These are phyloP conservation scores for Urocynchramus pylzowi DNA, from an alignment of 2,113 vertebrate genomes.

Conservation along the genomic window DNA sequence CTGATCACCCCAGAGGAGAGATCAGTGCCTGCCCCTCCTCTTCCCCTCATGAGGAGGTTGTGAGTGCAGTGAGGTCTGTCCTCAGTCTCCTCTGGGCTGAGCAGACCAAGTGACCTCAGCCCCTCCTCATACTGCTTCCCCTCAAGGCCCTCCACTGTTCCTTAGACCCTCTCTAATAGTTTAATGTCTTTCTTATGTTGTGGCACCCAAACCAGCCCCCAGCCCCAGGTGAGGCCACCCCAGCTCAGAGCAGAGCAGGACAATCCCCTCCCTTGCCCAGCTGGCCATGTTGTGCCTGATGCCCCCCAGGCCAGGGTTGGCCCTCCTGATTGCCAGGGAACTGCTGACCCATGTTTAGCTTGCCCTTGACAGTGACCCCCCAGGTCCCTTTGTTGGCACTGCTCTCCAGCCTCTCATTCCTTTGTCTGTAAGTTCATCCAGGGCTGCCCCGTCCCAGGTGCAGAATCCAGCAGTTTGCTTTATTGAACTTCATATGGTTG, in stretches of 20 bases:
- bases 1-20: neutral
- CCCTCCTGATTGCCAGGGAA: neutral
- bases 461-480: neutral
- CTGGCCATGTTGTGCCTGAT: neutral
- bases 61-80: neutral
- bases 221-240: neutral
- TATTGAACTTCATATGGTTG: neutral
- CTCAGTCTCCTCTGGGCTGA: neutral
- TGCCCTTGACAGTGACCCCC: fast-evolving
- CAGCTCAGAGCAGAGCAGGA: neutral
- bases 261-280: neutral
- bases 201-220: fast-evolving
- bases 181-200: neutral
- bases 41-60: neutral
- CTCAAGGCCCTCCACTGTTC: neutral
- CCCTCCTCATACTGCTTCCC: fast-evolving
- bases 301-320: fast-evolving
- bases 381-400: neutral
- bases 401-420: neutral
- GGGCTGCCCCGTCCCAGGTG: neutral
- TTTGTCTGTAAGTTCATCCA: too few species aligned
- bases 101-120: neutral
- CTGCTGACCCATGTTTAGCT: neutral
- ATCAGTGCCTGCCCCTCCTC: neutral
- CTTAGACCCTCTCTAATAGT: neutral